Percentiles rank a stretch among this genome's conserved stretches.
Evolutionary conservation across 2,888 invertebrate species (phyloP).

Genomic region (Timema cristinae): DNA sequence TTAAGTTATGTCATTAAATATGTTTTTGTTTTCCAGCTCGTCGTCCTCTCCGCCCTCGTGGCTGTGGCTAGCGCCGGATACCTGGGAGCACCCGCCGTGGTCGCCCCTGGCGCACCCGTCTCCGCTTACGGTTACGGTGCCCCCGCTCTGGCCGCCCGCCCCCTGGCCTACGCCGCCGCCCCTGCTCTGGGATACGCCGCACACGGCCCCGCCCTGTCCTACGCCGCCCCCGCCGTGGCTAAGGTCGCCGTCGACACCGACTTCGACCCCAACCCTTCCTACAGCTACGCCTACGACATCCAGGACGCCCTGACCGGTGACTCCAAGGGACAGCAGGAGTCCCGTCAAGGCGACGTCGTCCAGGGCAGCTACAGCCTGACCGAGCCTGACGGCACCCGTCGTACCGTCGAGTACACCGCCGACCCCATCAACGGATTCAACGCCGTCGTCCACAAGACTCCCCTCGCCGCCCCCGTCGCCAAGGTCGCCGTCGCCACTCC

Average conservation of each 20-base stretch:
- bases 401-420: conserved; percentile 29
- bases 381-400: conserved; percentile 29
- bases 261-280: conserved; percentile 30
- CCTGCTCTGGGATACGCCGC: conserved; percentile 11
- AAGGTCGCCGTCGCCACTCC: background rate
- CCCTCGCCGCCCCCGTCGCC: conserved; percentile 11
- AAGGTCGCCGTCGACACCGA: conserved; percentile 21
- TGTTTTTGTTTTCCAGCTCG: too few relatives aligned
- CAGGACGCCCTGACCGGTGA: conserved; percentile 30
- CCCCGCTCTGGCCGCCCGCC: conserved; percentile 22
- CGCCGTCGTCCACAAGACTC: conserved; percentile 28
- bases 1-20: too few relatives aligned
- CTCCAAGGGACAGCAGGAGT: conserved; percentile 28
- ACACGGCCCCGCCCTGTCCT: background rate
- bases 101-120: too few relatives aligned
- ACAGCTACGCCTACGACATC: conserved; percentile 30
- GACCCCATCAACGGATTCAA: conserved; percentile 32
- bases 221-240: conserved; percentile 7
- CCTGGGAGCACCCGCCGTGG: too few relatives aligned
- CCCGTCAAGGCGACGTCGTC: conserved; percentile 28
- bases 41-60: too few relatives aligned
- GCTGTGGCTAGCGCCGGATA: too few relatives aligned
- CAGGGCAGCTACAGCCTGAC: conserved; percentile 27
- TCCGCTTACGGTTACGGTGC: conserved; percentile 9
- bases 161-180: conserved; percentile 22